These are phyloP conservation scores for Gasteruption jaculator DNA, from an alignment of 2,888 invertebrate genomes.

Conservation along the genomic window DNA sequence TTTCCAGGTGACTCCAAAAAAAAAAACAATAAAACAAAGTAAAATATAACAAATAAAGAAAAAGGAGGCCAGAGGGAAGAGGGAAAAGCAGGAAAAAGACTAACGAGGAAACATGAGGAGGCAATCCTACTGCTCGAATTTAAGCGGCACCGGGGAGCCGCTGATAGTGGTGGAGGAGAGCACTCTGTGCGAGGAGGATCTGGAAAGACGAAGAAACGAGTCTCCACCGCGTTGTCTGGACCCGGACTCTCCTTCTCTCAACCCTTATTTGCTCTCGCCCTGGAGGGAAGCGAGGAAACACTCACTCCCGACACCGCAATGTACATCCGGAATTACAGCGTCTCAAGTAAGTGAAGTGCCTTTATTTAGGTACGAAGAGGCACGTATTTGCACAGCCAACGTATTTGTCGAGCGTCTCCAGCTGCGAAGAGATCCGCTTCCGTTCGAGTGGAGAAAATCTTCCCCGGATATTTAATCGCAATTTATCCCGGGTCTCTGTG, in stretches of 20 bases:
- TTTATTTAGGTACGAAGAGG: too few species aligned
- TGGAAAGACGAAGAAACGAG: conserved; percentile 51
- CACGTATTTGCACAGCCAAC: too few species aligned
- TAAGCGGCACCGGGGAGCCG: conserved; percentile 61
- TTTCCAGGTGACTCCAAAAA: too few species aligned
- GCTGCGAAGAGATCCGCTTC: too few species aligned
- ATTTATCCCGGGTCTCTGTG: too few species aligned
- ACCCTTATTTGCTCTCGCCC: conserved; percentile 78
- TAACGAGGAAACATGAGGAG: conserved; percentile 38
- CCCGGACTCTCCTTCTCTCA: conserved; percentile 70
- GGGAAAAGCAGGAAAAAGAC: too few species aligned
- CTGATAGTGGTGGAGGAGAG: conserved; percentile 81
- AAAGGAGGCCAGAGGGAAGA: too few species aligned
- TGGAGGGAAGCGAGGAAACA: conserved; percentile 78
- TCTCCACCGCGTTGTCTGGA: conserved; percentile 64
- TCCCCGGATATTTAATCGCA: too few species aligned
- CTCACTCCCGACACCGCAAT: conserved; percentile 79
- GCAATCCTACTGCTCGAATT: conserved; percentile 37
- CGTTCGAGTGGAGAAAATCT: too few species aligned
- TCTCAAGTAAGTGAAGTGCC: conserved; percentile 62
- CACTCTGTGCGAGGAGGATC: conserved; percentile 63
- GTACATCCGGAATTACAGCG: conserved; percentile 80
- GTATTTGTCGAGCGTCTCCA: too few species aligned
- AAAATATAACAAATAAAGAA: too few species aligned
- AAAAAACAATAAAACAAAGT: too few species aligned